Base-by-base conservation (phyloP, 2,113 vertebrate species). In the Pyxicephalus adspersus region DNA sequence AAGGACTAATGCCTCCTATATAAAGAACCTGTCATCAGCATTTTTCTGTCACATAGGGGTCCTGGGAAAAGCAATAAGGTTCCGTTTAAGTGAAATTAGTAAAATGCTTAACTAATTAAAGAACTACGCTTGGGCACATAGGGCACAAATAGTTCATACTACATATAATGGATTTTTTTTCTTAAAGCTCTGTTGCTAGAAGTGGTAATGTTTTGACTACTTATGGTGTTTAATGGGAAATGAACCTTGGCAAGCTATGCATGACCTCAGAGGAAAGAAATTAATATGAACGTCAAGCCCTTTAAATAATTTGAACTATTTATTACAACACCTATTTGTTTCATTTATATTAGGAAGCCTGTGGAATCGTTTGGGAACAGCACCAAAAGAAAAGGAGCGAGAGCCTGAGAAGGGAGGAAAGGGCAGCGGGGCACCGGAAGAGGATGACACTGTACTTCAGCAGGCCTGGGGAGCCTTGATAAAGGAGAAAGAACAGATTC, bases 381-480 rank as follows among this genome's bases (percentile, higher is more conserved):
- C 88, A 20, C 87, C 91, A 0, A 93, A 92, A 87, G 89, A 92
- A 0, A 93, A 93, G 84, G 93, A 94, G 15, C 92, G 92, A 76
- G 64, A 83, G 64, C 16, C 45, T 3, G 90, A 91, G 63, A 92
- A 93, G 84, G 83, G 81, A 83, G 76, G 89, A 88, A 77, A 74
- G 85, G 34, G 72, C 76, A 83, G 76, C 76, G 83, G 25, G 74
- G 70, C 51, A 9, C 84, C 85, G 9, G 96, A 98, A 85, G 97
- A 98, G 71, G 96, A 97, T 0, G 98, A 99, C 91, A 94, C 95
- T 0, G 94, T 95, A 80, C 93, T 99, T 17, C 98, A 99, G 87
- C 91, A 92, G 85, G 92, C 97, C 7, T 99, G 98, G 98, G 97
- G 98, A 23, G 96, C 95, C 86, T 94, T 98, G 89, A 99, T 99